Evolutionary conservation across 2,888 invertebrate genomes (phyloP).

Genomic region (Lycaena phlaeas): DNA sequence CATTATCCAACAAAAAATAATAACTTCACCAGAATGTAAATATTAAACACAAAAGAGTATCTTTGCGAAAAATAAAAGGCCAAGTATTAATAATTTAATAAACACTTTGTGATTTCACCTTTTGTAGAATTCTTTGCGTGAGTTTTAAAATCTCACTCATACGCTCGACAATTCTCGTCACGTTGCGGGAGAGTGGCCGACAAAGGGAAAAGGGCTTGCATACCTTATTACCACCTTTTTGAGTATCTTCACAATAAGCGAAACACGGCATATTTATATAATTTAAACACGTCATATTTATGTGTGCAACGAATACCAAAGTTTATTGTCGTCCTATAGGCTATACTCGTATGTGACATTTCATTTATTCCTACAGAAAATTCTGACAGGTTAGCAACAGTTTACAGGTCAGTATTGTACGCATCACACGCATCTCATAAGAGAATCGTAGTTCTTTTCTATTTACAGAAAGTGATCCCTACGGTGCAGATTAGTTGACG

Average conservation of each 20-base stretch:
- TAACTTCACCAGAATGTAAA: background rate
- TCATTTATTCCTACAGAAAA: no score
- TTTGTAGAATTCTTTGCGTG: slow-evolving; percentile 39
- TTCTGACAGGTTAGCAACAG: no score
- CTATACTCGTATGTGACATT: no score
- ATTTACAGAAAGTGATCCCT: no score
- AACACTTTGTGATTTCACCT: slow-evolving; percentile 5
- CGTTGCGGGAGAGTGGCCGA: slow-evolving; percentile 66
- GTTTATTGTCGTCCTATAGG: no score
- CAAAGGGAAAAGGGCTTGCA: slow-evolving; percentile 71
- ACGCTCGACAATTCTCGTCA: slow-evolving; percentile 53
- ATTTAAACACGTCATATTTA: no score
- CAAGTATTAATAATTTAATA: background rate
- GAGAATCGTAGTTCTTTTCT: no score
- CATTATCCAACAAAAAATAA: no score
- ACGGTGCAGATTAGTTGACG: no score
- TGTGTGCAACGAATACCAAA: no score
- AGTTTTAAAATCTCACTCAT: slow-evolving; percentile 49
- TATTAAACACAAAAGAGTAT: background rate
- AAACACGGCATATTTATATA: slow-evolving; percentile 55
- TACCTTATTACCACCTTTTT: slow-evolving; percentile 71
- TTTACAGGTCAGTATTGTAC: no score
- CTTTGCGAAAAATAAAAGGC: background rate
- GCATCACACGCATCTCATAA: no score
- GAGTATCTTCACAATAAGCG: slow-evolving; percentile 55